These are phyloP conservation scores for Falco naumanni DNA, from an alignment of 2,797 vertebrate genomes.

Conservation along the genomic window DNA sequence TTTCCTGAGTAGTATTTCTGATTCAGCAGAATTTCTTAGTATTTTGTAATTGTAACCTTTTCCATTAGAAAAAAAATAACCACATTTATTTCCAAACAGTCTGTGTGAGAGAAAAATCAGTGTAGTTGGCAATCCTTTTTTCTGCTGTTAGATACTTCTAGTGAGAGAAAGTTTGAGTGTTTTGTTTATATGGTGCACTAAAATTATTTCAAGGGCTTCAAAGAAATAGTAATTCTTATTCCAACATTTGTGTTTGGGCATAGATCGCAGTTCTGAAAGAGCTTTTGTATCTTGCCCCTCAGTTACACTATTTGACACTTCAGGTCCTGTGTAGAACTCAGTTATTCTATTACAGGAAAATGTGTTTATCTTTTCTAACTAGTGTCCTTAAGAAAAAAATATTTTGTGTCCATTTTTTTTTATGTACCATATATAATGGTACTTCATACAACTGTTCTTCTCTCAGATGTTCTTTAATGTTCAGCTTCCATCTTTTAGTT, in stretches of 20 bases:
- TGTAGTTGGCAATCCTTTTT: neutral
- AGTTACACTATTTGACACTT: neutral
- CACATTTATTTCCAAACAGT: neutral
- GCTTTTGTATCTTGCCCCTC: neutral
- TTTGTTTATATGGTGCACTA: neutral
- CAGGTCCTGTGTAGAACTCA: neutral
- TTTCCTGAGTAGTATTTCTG: neutral
- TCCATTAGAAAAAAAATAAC: neutral
- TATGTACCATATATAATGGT: no score
- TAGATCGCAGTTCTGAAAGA: neutral
- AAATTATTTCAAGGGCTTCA: neutral
- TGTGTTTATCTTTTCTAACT: neutral
- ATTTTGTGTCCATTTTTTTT: neutral
- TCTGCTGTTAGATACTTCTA: neutral
- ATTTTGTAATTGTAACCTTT: neutral
- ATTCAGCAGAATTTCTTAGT: neutral
- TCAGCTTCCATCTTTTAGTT: neutral
- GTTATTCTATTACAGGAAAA: neutral
- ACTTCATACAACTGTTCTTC: neutral
- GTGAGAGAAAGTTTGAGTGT: neutral
- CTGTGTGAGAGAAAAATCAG: neutral
- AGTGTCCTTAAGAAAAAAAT: neutral
- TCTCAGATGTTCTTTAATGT: neutral
- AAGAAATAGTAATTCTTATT: neutral
- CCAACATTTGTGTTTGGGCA: neutral